A percentile compares a stretch with the other conserved stretches of the same genome.
Conservation (phyloP, 2,888 invertebrate species). For the Ypsolopha scabrella region DNA sequence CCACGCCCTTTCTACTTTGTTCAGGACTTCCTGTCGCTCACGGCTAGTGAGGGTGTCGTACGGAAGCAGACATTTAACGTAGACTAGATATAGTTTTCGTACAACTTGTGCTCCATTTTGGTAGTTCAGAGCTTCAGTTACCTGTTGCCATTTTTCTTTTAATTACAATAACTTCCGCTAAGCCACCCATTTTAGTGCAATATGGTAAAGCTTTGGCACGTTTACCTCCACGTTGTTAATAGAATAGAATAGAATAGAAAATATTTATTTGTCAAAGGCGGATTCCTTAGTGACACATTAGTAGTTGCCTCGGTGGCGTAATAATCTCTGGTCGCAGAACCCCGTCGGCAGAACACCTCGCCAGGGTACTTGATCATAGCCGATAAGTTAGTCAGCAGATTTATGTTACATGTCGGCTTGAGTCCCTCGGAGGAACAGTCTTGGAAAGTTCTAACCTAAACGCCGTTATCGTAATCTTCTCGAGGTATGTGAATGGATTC, state of each 20-base stretch:
- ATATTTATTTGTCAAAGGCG: conserved; percentile 76
- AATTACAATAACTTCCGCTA: conserved; percentile 88
- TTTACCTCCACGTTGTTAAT: conserved; percentile 94
- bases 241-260: conserved; percentile 52
- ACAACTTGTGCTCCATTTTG: conserved; percentile 84
- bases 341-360: conserved; percentile 90
- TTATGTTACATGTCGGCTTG: conserved; percentile 80
- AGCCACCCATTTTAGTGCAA: conserved; percentile 87
- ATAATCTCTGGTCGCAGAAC: conserved; percentile 86
- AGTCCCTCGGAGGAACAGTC: conserved; percentile 87
- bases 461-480: conserved; percentile 80
- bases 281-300: conserved; percentile 16
- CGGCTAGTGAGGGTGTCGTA: conserved; percentile 85
- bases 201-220: conserved; percentile 85
- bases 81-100: conserved; percentile 87
- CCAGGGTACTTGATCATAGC: conserved; percentile 92
- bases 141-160: conserved; percentile 89
- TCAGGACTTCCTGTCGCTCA: conserved; percentile 80
- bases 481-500: conserved; percentile 89
- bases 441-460: conserved; percentile 88
- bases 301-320: conserved; percentile 76
- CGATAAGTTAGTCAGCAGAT: conserved; percentile 87
- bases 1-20: conserved; percentile 83
- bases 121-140: conserved; percentile 90
- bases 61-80: conserved; percentile 90